These are phyloP conservation scores for Uria lomvia DNA, from an alignment of 2,113 vertebrate genomes.

Conservation along the genomic window DNA sequence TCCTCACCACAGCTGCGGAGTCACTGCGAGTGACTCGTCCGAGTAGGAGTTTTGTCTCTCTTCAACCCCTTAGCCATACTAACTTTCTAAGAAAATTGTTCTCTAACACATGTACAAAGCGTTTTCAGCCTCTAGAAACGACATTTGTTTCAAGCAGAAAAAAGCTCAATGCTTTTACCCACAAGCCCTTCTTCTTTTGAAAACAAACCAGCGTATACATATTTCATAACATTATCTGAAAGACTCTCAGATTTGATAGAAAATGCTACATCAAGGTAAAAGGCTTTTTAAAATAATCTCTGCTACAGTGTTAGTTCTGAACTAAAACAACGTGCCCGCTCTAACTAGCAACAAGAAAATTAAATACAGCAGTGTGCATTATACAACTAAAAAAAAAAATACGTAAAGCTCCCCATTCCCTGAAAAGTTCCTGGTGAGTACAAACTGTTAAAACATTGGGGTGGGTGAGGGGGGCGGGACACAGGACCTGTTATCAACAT, in stretches of 20 bases:
- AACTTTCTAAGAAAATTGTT: background rate
- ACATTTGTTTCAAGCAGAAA: background rate
- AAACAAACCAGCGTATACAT: background rate
- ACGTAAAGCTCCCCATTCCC: background rate
- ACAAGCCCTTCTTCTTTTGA: background rate
- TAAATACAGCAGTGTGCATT: background rate
- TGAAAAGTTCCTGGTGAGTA: background rate
- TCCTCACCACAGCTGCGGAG: background rate
- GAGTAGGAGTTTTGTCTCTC: background rate
- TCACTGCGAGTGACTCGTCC: rapidly evolving
- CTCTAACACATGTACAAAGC: background rate
- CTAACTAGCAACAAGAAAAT: background rate
- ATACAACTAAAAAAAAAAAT: background rate
- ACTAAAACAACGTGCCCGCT: background rate
- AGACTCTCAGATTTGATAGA: background rate
- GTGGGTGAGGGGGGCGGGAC: rapidly evolving
- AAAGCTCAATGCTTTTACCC: background rate
- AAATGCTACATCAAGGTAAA: background rate
- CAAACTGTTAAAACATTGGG: background rate
- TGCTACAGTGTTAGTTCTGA: background rate
- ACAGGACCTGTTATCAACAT: background rate
- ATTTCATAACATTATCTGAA: background rate
- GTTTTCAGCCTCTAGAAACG: background rate
- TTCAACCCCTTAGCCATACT: background rate
- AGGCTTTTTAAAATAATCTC: background rate